phyloP scores from a whole-genome alignment of 2,113 vertebrate genomes.

The Otocyon megalotis region DNA sequence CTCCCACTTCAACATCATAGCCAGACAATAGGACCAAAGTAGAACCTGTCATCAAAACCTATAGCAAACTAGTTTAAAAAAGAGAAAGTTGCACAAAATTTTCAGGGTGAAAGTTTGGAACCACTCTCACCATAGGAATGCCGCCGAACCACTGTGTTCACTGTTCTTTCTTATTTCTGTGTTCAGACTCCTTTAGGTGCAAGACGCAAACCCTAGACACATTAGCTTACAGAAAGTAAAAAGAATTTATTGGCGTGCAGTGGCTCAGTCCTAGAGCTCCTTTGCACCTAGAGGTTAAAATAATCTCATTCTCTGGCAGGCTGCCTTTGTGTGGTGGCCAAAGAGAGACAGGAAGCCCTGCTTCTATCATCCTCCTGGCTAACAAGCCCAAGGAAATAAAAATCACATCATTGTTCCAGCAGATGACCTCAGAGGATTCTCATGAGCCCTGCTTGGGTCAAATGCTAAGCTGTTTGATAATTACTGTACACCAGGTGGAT shows the following conservation, averaged over 20 bases:
- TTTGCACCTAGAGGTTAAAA: not conserved
- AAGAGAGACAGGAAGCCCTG: not conserved
- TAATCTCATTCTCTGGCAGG: not conserved
- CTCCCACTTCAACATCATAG: not conserved
- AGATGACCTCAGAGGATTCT: not conserved
- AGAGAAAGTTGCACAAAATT: not conserved
- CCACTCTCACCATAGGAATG: too few species aligned
- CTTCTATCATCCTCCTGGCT: not conserved
- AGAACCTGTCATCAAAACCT: not conserved
- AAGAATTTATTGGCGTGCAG: not conserved
- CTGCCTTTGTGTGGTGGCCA: not conserved
- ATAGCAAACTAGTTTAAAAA: not conserved
- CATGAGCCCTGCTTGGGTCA: not conserved
- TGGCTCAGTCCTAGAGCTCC: not conserved
- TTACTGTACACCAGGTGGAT: not conserved
- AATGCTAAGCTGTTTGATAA: not conserved
- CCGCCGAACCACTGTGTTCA: not conserved
- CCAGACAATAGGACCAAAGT: not conserved
- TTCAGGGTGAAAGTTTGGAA: not conserved
- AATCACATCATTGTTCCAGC: not conserved
- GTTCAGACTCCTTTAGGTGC: not conserved
- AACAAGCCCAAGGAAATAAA: not conserved
- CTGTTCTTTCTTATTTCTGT: not conserved
- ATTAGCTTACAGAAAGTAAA: too few species aligned
- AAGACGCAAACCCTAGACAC: not conserved